A percentile compares a stretch with the other conserved stretches of the same genome.
These are phyloP conservation scores for Ichneumoninae sp. DNA, from an alignment of 2,888 invertebrate species.

Conservation along the genomic window DNA sequence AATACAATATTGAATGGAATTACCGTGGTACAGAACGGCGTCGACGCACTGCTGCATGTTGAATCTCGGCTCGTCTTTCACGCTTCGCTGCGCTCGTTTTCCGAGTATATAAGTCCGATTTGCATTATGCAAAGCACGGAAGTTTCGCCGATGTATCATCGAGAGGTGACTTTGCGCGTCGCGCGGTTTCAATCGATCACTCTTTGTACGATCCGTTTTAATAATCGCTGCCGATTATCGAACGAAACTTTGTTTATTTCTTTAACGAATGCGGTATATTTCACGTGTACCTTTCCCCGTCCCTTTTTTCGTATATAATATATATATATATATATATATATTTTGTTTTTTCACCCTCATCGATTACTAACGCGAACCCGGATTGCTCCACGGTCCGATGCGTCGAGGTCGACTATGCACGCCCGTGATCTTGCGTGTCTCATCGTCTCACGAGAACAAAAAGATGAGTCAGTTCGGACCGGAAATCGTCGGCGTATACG, in stretches of 20 bases:
- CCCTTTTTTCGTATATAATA: background rate
- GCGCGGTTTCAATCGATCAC: background rate
- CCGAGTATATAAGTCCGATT: constrained; percentile 30
- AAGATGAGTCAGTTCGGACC: constrained; percentile 54
- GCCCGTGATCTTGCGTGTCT: constrained; percentile 32
- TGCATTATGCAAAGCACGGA: constrained; percentile 16
- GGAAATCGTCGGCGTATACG: constrained; percentile 62
- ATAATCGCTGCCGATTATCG: background rate
- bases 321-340: too few relatives aligned
- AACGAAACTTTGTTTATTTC: background rate
- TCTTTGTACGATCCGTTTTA: background rate
- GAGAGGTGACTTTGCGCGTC: background rate
- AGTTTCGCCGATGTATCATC: constrained; percentile 28
- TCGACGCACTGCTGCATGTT: constrained; percentile 73
- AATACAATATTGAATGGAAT: constrained; percentile 54
- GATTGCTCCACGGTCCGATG: background rate
- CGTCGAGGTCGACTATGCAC: background rate
- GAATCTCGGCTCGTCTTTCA: constrained; percentile 19
- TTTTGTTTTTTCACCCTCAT: background rate
- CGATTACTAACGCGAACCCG: background rate
- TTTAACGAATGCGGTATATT: background rate
- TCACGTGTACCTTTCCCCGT: background rate
- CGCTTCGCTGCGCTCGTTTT: background rate
- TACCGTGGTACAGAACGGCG: constrained; percentile 74
- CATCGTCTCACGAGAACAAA: constrained; percentile 43